phyloP scores from a whole-genome alignment of 2,113 vertebrate species.

The mouse (Mus musculus) region GRCm39 chr4:73471001-73471500 shows the following conservation, averaged over 20 bases:
- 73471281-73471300: background rate
- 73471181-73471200: background rate
- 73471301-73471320: background rate
- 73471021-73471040: background rate
- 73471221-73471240: background rate
- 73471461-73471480: background rate
- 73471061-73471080: background rate
- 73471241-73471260: conserved; percentile 1
- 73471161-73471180: conserved; percentile 34
- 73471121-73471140: background rate
- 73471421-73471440: background rate
- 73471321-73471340: background rate
- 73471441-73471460: background rate
- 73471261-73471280: conserved; percentile 8
- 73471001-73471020: background rate
- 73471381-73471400: background rate
- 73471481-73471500: background rate
- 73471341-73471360: background rate
- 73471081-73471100: conserved; percentile 44
- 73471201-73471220: conserved; percentile 13
- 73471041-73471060: background rate
- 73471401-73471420: background rate
- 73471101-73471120: conserved; percentile 1
- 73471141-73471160: background rate
- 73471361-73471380: background rate